Base-by-base conservation (phyloP, 1,140 invertebrate species). In the Micrasema longulum region DNA sequence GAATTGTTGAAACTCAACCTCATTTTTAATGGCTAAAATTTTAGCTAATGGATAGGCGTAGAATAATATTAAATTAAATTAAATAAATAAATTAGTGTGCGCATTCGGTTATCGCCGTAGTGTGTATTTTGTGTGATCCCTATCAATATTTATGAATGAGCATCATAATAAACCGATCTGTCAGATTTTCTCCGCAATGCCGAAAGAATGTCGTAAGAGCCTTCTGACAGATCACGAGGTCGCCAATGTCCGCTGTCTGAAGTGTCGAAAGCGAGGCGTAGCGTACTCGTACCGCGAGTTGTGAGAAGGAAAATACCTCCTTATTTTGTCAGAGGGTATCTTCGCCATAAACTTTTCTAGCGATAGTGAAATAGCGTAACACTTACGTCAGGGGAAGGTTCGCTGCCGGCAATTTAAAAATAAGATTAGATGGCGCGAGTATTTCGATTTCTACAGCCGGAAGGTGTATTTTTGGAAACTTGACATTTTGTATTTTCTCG, bases 401-500 rank as follows among this genome's bases (percentile, higher is more conserved):
- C 16, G 67, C 52, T 43, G 47, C 26, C 68, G 31, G 63, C 57
- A 38, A 70, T 64, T 63, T 64, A 64, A 64, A 70, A 70, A 70
- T 70, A 70, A 63, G 20, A 20, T 20, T 64, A 45, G 60, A 64
- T 64, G 3, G 60, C 43, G 20, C 45, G 43, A 70, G 68, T 47
- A 26, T 47, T 68, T 48, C 23, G 53, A 69, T 47, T 69, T 23
- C 20, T 47, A 38, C 43, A 35, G 68, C 43, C 68, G 45, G 60
- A 70, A 70, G 45, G 60, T 70, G 26, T 70, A 70, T 70, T 70
- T 70, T 70, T 63, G 68, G 68, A 70, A 70, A 63, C 68, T 70
- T 70, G 68, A 70, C 68, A 72, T 65, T 68, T 65, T 64, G 60
- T 64, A 64, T 64, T 64, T 64, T 64, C 65, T 53, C 45, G 55